Conservation (phyloP, 2,888 invertebrate species). For the Crossocerus cetratus region DNA sequence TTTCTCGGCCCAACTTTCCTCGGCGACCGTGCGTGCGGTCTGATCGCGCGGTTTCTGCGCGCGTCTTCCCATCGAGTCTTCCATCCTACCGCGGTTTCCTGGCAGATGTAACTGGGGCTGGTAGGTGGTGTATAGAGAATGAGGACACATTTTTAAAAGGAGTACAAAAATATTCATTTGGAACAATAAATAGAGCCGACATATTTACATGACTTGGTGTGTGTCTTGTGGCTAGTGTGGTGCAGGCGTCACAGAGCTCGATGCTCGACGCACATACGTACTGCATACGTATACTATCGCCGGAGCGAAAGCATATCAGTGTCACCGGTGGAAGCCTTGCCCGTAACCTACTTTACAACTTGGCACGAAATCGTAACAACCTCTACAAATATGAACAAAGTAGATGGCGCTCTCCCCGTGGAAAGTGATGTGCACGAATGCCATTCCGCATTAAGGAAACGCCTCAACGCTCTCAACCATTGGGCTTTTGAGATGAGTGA, state of each 20-base stretch:
- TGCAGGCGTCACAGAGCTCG: no score
- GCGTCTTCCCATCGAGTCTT: background rate
- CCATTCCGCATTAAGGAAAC: background rate
- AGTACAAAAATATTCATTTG: conserved; percentile 54
- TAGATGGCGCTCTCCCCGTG: background rate
- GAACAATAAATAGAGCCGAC: conserved; percentile 64
- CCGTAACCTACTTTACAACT: conserved; percentile 10
- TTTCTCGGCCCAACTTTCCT: conserved; percentile 65
- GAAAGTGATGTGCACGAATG: background rate
- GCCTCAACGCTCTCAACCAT: background rate
- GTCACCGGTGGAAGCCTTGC: conserved; percentile 2
- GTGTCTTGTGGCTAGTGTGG: no score
- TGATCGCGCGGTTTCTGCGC: background rate
- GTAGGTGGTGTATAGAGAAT: background rate
- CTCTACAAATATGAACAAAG: conserved; percentile 3
- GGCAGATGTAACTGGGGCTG: background rate
- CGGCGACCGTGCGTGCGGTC: conserved; percentile 12
- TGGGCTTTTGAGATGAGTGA: background rate
- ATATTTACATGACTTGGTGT: conserved; percentile 54
- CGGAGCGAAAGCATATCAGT: conserved; percentile 8
- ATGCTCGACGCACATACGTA: no score
- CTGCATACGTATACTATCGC: background rate
- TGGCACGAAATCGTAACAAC: conserved; percentile 5
- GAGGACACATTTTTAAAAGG: background rate
- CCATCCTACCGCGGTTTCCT: background rate